Base-by-base conservation (phyloP, 2,113 vertebrate genomes). In the Trinectes maculatus region DNA sequence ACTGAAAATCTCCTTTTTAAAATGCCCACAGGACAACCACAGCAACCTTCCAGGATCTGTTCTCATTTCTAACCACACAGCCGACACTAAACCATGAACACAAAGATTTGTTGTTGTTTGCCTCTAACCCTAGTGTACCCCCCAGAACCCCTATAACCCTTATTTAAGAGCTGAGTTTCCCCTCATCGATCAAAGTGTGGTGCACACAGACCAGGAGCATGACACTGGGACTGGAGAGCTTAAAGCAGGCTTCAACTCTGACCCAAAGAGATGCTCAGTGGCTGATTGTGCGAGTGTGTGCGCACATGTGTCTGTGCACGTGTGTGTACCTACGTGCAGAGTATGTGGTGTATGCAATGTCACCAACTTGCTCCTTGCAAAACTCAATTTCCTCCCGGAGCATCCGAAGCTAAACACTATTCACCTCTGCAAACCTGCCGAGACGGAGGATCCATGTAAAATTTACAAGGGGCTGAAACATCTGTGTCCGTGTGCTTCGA, bases 101-200 rank as follows among this genome's bases (percentile, higher is more conserved):
- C 48, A 79, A 76, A 80, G 48, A 72, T 72, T 79, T 82, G 78
- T 81, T 86, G 63, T 80, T 82, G 70, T 85, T 89, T 84, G 64
- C 73, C 28, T 85, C 54, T 73, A 74, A 77, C 79, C 82, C 62
- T 39, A 19, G 37, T 34, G 68, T 69, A 65, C 67, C 58, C 57
- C 72, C 31, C 2, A 26, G 61, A 81, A 89, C 79, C 72, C 54
- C 24, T 63, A 78, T 89, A 90, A 93, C 92, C 89, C 72, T 86
- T 79, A 86, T 91, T 91, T 90, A 86, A 80, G 77, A 55, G 65
- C 73, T 2, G 43, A 74, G 70, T 81, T 87, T 70, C 68, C 76
- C 66, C 64, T 86, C 87, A 89, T 91, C 86, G 75, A 93, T 91
- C 89, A 90, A 80, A 83, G 66, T 44, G 62, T 82, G 59, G 54